phyloP scores from a whole-genome alignment of 1,140 invertebrate species.

The roundworm (Caenorhabditis elegans) region DNA sequence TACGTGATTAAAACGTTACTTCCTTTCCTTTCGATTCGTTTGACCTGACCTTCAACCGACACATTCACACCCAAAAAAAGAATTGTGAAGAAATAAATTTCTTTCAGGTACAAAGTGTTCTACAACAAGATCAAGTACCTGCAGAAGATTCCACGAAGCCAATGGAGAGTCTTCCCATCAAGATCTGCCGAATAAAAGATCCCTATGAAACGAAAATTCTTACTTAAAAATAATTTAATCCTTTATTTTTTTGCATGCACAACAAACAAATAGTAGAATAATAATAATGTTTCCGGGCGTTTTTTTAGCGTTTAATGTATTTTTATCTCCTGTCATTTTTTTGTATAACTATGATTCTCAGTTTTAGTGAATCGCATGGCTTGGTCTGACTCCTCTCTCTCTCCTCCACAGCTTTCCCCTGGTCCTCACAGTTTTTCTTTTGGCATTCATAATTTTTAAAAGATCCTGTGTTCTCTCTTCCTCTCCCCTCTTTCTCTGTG shows the following conservation, averaged over 20 bases:
- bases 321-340: background rate
- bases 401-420: background rate
- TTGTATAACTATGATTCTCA: background rate
- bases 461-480: no score
- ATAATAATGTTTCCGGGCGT: background rate
- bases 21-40: no score
- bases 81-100: background rate
- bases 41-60: no score
- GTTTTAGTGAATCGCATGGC: background rate
- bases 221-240: no score
- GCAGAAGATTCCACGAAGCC: constrained; percentile 48
- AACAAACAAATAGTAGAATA: background rate
- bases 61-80: no score
- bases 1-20: no score
- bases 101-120: constrained; percentile 49
- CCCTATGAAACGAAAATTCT: no score
- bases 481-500: background rate
- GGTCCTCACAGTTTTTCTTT: background rate
- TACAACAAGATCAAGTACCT: constrained; percentile 45
- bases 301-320: background rate
- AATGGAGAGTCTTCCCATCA: constrained; percentile 46
- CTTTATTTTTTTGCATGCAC: no score
- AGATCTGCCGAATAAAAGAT: background rate
- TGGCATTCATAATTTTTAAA: background rate
- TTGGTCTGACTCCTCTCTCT: background rate